Base-by-base conservation (phyloP, 1,140 invertebrate genomes). In the Caenorhabditis briggsae region DNA sequence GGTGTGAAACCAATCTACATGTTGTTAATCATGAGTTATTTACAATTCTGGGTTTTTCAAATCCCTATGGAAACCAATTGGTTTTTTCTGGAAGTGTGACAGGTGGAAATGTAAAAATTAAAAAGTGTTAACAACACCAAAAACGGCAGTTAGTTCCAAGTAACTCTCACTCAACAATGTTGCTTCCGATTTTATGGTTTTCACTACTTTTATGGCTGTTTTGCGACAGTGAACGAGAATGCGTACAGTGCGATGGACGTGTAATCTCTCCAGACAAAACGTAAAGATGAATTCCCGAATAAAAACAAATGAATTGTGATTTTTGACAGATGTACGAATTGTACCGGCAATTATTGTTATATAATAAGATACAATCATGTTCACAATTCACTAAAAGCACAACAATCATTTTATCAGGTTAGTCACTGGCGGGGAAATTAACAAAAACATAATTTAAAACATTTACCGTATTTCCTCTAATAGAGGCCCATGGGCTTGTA, bases 101-200 rank as follows among this genome's bases (percentile, higher is more conserved):
- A 70, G 64, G 33, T 70, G 64, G 43, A 70, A 64, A 64, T 64
- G 59, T 0, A 18, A 70, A 70, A 14, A 6, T 25, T 25, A n/a
- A 78, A 78, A 50, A 25, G 8, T 20, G 59, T 50, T 78, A 33
- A 78, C 41, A 78, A 78, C 18, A n/a, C 12, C 5, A 23, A 53
- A 14, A 41, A 5, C 11, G 23, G 50, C 70, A 50, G 5, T 50
- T 11, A 53, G n/a, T 78, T 46, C 23, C 70, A 50, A 78, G 20
- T 50, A 23, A 14, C 18, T 14, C 8, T 50, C 70, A 78, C 3
- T 70, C 33, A 3, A 33, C 2, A 48, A 70, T 78, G 70, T 78
- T 78, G 43, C 70, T 78, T 50, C 46, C 46, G 7, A 23, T 78
- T 78, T 78, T 78, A 53, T 78, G 70, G 70, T 20, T 78, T 50